Evolutionary conservation across 2,113 vertebrate species (phyloP), one percentile per base, ranked within the genome.

Genomic region (Tautogolabrus adspersus): DNA sequence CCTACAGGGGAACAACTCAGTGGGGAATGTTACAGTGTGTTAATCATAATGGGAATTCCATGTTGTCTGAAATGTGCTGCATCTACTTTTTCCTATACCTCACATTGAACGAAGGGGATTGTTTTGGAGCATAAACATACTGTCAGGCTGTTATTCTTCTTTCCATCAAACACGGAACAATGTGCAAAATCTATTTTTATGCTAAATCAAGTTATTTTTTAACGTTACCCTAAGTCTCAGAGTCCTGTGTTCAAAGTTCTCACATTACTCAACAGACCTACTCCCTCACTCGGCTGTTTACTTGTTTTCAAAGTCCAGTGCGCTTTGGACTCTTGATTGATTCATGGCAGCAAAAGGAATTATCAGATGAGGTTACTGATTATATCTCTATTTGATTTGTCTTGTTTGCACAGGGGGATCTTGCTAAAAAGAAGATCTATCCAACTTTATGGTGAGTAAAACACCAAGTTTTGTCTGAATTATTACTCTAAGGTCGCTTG

Each of bases 341-440:
- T 26, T 0, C 0, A n/a, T 82, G 9, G 30, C 4, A 61, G 40
- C 19, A 23, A 12, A 6, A 44, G 10, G 42, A 55, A 61, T 30
- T 57, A 37, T 44, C 55, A 19, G 8, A 5, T 40, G 19, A 65
- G 11, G 6, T 65, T 71, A 23, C 30, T 66, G 15, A 65, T 44
- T 15, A 44, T 0, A 58, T 56, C 9, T 59, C 3, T 15, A 22
- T 59, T 3, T 11, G 40, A 7, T 57, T 22, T 81, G 16, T 57
- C 6, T 55, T 61, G 26, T 73, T 87, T 70, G 8, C 26, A 63
- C 74, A 96, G 95, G 96, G 96, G 6, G 96, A 96, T 91, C 92
- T 96, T 56, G 96, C 95, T 26, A 96, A 95, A 84, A 96, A 96
- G 90, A 96, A 96, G 85, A 96, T 96, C 67, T 96, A 96, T 80